A percentile compares a stretch with the other conserved stretches of the same genome.
phyloP scores from a whole-genome alignment of 2,797 vertebrate species.

The Halcyon chelicuti region DNA sequence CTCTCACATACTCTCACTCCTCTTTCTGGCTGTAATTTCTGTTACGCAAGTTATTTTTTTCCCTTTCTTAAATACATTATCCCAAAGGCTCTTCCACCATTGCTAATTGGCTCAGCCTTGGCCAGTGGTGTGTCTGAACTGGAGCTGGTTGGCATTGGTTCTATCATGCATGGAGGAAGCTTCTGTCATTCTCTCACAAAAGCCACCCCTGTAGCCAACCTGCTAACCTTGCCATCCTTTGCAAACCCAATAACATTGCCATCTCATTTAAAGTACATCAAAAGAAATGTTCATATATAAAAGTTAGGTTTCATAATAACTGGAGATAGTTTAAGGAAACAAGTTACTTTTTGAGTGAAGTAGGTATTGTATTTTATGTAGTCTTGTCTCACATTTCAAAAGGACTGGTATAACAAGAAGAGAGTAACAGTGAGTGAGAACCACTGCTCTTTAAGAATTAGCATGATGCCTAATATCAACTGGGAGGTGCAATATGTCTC shows the following conservation, averaged over 20 bases:
- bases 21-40: neutral
- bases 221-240: neutral
- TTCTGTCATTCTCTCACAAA: neutral
- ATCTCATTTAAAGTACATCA: neutral
- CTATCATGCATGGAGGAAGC: neutral
- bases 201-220: neutral
- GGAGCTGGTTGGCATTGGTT: neutral
- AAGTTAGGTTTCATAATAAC: neutral
- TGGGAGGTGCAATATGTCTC: neutral
- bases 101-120: neutral
- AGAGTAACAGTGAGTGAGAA: neutral
- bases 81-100: too few relatives aligned
- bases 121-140: rapidly evolving
- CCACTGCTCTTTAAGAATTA: neutral
- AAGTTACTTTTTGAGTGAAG: neutral
- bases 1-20: neutral
- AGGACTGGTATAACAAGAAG: neutral
- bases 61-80: neutral
- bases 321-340: neutral
- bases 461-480: neutral
- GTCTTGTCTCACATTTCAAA: neutral
- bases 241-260: neutral
- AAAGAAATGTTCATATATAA: neutral
- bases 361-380: neutral
- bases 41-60: neutral